Base-by-base conservation (phyloP, 2,113 vertebrate species). In the Tylochromis polylepis region DNA sequence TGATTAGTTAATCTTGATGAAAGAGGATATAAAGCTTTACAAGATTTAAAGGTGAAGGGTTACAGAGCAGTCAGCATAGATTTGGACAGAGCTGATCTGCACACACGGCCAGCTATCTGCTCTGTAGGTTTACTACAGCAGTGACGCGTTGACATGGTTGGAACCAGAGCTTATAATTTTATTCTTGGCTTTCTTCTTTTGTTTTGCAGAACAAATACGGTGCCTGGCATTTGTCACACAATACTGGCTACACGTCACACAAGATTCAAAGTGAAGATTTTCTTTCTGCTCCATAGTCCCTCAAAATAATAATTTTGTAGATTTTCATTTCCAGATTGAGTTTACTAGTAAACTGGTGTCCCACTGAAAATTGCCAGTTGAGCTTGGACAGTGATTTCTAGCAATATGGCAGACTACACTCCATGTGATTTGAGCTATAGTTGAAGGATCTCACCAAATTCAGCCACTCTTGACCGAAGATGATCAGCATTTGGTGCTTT, bases 141-240 rank as follows among this genome's bases (percentile, higher is more conserved):
- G 27, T 41, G 12, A 67, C 72, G 83, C 16, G 11, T 67, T 77
- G 24, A 65, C 67, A 3, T 46, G 12, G 65, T 36, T 56, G 5
- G 20, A 18, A 58, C 41, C 15, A n/a, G 38, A 67, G 53, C 70
- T 51, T 58, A 34, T 83, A 79, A 91, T 81, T 53, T 55, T 1
- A 14, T 49, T 57, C 22, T 58, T 72, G 1, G 12, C 20, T 22
- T 56, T 81, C 51, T 81, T 81, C 14, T 9, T 75, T 81, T 88
- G 15, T 81, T 88, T 88, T 91, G 38, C 85, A 92, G 91, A 67
- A 36, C 29, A 85, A 83, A 93, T 53, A 20, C 75, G 67, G 59
- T 57, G 59, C 27, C 90, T 93, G 93, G 88, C 92, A 84, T 93
- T 91, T 65, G 78, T 85, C 89, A 91, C 85, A 85, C 70, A 77